Percentiles rank a stretch among this genome's conserved stretches.
phyloP scores from a whole-genome alignment of 2,797 vertebrate species.

The Darevskia mixta region DNA sequence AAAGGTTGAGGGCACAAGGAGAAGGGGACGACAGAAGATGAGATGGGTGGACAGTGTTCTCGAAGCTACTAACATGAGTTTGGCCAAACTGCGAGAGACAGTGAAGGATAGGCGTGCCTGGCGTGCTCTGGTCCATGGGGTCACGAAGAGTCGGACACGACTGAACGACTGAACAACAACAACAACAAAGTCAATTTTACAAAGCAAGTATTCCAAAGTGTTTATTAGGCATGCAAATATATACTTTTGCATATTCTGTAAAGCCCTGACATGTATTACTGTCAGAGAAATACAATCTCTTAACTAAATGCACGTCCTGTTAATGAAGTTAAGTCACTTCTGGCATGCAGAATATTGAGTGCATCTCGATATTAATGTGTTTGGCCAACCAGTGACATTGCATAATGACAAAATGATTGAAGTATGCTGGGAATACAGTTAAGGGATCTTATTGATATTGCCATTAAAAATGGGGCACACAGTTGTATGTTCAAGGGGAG shows the following conservation, averaged over 20 bases:
- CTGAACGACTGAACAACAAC: too few species aligned
- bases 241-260: background rate
- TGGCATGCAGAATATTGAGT: conserved; percentile 35
- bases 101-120: too few species aligned
- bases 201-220: background rate
- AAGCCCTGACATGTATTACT: conserved; percentile 36
- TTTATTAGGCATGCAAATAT: conserved; percentile 13
- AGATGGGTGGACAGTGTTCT: too few species aligned
- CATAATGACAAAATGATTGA: conserved; percentile 36
- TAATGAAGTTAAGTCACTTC: conserved; percentile 46
- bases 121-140: too few species aligned
- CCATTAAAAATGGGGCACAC: conserved; percentile 25
- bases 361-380: conserved; percentile 38
- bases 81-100: too few species aligned
- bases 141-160: too few species aligned
- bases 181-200: conserved; percentile 10
- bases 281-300: conserved; percentile 4
- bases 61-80: too few species aligned
- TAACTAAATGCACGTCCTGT: background rate
- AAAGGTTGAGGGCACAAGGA: too few species aligned
- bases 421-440: conserved; percentile 23
- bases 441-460: conserved; percentile 48
- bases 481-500: conserved; percentile 24
- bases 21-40: too few species aligned
- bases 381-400: conserved; percentile 34